These are phyloP conservation scores for Drosophila novamexicana DNA, from an alignment of 1,140 invertebrate genomes.

Conservation along the genomic window DNA sequence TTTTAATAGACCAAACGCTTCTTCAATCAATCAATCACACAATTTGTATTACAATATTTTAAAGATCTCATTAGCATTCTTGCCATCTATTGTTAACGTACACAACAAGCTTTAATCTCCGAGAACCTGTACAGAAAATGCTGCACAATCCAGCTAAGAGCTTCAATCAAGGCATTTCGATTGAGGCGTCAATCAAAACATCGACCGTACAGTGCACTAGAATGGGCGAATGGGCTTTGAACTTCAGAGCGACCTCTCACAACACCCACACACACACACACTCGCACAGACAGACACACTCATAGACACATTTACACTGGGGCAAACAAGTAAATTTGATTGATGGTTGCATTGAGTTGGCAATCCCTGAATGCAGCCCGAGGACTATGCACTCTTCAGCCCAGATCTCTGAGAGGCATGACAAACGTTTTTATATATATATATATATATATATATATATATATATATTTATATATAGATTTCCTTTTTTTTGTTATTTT, in stretches of 20 bases:
- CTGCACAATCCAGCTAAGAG: slow-evolving; percentile 13
- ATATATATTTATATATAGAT: background rate
- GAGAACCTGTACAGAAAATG: background rate
- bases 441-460: slow-evolving; percentile 1
- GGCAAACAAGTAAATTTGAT: slow-evolving; percentile 58
- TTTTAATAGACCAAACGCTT: background rate
- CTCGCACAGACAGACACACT: background rate
- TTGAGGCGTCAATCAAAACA: slow-evolving; percentile 51
- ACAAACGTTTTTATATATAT: slow-evolving; percentile 62
- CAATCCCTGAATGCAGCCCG: slow-evolving; percentile 51
- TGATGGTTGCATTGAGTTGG: slow-evolving; percentile 74
- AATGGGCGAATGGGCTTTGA: slow-evolving; percentile 23
- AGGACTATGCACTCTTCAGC: slow-evolving; percentile 22
- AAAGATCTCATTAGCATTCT: slow-evolving; percentile 61
- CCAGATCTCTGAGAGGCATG: slow-evolving; percentile 51
- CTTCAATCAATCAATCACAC: slow-evolving; percentile 40
- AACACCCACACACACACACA: slow-evolving; percentile 21
- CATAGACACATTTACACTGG: slow-evolving; percentile 10
- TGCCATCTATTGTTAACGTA: background rate
- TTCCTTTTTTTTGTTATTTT: background rate
- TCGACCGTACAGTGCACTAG: slow-evolving; percentile 7
- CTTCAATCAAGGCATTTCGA: slow-evolving; percentile 44
- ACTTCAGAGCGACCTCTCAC: slow-evolving; percentile 35
- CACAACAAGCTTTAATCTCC: background rate
- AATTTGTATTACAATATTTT: slow-evolving; percentile 26